Percentiles rank a stretch among this genome's conserved stretches.
These are phyloP conservation scores for Sapayoa aenigma DNA, from an alignment of 2,113 vertebrate genomes.

Conservation along the genomic window DNA sequence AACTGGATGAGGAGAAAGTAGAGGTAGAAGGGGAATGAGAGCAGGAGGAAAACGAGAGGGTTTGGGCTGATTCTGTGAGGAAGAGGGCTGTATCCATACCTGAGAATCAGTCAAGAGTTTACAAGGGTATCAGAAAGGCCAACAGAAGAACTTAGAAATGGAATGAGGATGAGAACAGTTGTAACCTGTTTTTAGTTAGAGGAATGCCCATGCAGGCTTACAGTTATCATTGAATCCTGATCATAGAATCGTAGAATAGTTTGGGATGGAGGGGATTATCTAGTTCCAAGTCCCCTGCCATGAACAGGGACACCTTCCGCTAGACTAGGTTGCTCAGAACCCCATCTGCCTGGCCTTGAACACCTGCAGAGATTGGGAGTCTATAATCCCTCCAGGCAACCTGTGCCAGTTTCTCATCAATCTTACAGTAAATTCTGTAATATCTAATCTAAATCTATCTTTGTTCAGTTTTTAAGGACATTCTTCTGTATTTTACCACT, in stretches of 20 bases:
- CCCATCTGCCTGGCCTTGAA: not conserved
- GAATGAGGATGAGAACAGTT: not conserved
- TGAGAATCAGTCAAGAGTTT: not conserved
- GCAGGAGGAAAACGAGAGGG: not conserved
- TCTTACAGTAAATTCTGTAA: not conserved
- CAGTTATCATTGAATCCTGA: not conserved
- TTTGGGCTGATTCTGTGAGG: not conserved
- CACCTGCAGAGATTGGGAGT: not conserved
- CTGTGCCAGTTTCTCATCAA: not conserved
- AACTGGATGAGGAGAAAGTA: not conserved
- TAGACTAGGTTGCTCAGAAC: not conserved
- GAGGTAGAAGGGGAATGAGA: not conserved
- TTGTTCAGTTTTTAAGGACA: not conserved
- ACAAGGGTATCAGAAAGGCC: not conserved
- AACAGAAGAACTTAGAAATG: not conserved
- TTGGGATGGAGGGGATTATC: not conserved
- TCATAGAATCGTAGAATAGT: not conserved
- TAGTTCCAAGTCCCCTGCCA: not conserved
- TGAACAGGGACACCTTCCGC: not conserved
- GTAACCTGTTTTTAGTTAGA: not conserved
- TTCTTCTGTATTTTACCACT: not conserved
- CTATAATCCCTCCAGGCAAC: not conserved
- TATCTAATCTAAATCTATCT: not conserved
- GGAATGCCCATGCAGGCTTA: not conserved
- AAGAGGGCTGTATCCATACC: fast-evolving